Conservation (phyloP, 2,797 vertebrate species). For the Limosa lapponica region DNA sequence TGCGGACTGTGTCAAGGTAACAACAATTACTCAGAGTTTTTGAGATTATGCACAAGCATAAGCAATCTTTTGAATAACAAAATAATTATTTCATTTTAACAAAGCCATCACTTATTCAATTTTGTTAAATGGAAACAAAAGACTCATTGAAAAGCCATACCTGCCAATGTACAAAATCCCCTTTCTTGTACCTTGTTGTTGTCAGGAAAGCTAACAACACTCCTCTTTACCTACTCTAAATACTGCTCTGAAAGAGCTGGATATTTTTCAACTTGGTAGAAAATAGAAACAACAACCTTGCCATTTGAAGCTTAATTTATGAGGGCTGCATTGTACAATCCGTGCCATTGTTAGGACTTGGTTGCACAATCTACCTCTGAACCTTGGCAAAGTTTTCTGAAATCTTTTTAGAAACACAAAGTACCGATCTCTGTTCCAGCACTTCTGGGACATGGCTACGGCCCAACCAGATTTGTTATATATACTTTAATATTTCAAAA, state of each 20-base stretch:
- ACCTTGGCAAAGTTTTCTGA: neutral
- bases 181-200: neutral
- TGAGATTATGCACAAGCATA: neutral
- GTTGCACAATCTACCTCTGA: constrained; percentile 23
- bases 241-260: neutral
- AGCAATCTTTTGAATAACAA: neutral
- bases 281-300: neutral
- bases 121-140: neutral
- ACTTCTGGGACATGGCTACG: neutral
- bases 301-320: neutral
- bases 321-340: neutral
- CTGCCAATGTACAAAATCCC: neutral
- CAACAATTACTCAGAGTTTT: neutral
- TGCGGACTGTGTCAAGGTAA: neutral
- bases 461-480: neutral
- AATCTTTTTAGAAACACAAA: neutral
- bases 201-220: neutral
- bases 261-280: neutral
- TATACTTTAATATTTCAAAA: neutral
- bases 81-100: neutral
- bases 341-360: neutral
- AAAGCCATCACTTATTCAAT: neutral
- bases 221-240: neutral
- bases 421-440: neutral
- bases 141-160: neutral